A percentile compares a stretch with the other conserved stretches of the same genome.
Evolutionary conservation across 2,888 invertebrate genomes (phyloP).

Genomic region (Drosophila demipolita): DNA sequence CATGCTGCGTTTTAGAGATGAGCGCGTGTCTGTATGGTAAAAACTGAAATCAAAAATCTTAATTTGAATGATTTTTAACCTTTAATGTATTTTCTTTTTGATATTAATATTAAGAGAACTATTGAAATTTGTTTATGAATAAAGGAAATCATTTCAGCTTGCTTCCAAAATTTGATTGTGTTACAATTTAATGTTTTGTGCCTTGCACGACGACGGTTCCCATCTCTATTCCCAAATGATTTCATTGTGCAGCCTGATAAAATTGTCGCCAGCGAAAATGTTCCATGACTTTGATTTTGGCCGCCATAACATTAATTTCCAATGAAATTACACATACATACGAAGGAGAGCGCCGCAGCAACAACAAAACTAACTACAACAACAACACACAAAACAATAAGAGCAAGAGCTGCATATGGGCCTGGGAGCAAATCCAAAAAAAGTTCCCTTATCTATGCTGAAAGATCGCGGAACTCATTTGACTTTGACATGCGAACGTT

Average conservation of each 20-base stretch:
- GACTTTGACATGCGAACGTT: slow-evolving; percentile 54
- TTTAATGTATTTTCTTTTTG: background rate
- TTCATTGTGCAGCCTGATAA: slow-evolving; percentile 82
- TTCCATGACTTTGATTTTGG: slow-evolving; percentile 80
- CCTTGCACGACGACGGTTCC: slow-evolving; percentile 10
- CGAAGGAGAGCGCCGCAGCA: slow-evolving; percentile 24
- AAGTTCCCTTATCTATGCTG: slow-evolving; percentile 74
- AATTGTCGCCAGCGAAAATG: slow-evolving; percentile 83
- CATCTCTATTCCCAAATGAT: slow-evolving; percentile 56
- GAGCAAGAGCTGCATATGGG: slow-evolving; percentile 24
- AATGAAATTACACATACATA: slow-evolving; percentile 71
- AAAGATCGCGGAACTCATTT: slow-evolving; percentile 70
- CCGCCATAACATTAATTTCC: slow-evolving; percentile 81
- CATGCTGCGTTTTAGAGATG: slow-evolving; percentile 15
- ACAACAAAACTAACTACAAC: slow-evolving; percentile 20
- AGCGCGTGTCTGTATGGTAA: background rate
- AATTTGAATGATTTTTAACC: background rate
- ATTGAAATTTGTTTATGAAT: background rate
- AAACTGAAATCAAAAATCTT: background rate
- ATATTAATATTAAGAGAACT: background rate
- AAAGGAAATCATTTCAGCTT: background rate
- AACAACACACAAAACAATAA: slow-evolving; percentile 30
- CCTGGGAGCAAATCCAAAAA: slow-evolving; percentile 47
- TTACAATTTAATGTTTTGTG: background rate
- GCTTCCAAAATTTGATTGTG: background rate